phyloP scores from a whole-genome alignment of 2,113 vertebrate species.

The Nycticryphes semicollaris region DNA sequence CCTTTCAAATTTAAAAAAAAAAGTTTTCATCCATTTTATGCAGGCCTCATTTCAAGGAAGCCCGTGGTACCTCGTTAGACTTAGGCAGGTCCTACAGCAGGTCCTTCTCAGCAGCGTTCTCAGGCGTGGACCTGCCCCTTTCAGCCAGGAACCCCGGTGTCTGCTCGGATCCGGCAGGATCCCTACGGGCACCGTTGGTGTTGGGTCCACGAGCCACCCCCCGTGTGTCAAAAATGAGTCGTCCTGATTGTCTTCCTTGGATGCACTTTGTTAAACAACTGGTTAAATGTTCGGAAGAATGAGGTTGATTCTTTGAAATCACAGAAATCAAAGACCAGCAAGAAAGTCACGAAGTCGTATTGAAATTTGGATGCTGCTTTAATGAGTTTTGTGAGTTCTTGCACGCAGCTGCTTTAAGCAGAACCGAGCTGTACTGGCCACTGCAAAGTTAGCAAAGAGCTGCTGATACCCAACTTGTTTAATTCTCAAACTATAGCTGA shows the following conservation, averaged over 20 bases:
- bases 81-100: not conserved
- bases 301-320: not conserved
- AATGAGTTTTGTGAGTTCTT: not conserved
- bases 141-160: not conserved
- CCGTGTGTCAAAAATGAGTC: rapidly evolving
- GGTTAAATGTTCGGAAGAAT: not conserved
- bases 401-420: not conserved
- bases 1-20: not conserved
- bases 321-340: not conserved
- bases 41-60: not conserved
- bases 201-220: rapidly evolving
- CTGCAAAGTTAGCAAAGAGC: not conserved
- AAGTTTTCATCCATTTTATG: not conserved
- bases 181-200: rapidly evolving
- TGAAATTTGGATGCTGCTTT: not conserved
- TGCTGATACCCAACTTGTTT: rapidly evolving
- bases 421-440: not conserved
- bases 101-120: not conserved
- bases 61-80: not conserved
- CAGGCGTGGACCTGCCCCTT: rapidly evolving
- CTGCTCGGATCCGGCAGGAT: not conserved
- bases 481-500: not conserved
- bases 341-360: not conserved
- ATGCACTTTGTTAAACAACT: not conserved
- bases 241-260: not conserved